These are phyloP conservation scores for Monomorium pharaonis DNA, from an alignment of 1,140 invertebrate genomes.

Conservation along the genomic window DNA sequence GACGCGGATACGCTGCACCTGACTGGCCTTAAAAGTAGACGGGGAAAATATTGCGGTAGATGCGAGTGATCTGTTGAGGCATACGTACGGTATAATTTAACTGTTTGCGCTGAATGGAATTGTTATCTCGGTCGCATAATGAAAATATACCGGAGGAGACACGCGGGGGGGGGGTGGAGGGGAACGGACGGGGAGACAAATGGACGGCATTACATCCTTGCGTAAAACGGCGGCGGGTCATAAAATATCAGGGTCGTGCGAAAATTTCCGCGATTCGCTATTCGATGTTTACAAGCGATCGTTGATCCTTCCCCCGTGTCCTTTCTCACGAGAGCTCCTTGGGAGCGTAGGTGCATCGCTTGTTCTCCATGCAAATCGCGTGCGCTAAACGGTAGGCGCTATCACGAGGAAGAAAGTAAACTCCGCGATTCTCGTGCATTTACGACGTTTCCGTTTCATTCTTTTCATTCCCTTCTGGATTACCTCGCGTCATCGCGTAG, in stretches of 20 bases:
- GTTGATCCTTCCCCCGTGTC: slow-evolving; percentile 70
- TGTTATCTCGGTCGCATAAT: slow-evolving; percentile 7
- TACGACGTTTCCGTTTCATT: background rate
- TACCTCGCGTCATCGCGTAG: background rate
- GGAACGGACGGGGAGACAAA: slow-evolving; percentile 10
- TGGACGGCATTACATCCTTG: slow-evolving; percentile 45
- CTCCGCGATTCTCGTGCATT: background rate
- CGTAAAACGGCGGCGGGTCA: slow-evolving; percentile 18
- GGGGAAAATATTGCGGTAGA: background rate
- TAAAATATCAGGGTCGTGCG: slow-evolving; percentile 71
- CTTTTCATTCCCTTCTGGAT: background rate
- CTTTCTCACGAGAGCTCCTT: slow-evolving; percentile 65
- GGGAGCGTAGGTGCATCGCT: slow-evolving; percentile 47
- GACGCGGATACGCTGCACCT: slow-evolving; percentile 8
- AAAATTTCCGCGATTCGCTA: slow-evolving; percentile 66
- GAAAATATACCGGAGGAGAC: slow-evolving; percentile 12
- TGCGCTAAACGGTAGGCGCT: slow-evolving; percentile 63
- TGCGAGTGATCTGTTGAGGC: background rate
- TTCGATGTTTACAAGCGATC: slow-evolving; percentile 69
- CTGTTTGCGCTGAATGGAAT: slow-evolving; percentile 1
- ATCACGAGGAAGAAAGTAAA: slow-evolving; percentile 43
- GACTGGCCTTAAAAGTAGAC: slow-evolving; percentile 5
- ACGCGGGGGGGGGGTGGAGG: background rate
- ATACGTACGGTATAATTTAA: background rate
- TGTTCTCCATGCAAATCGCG: slow-evolving; percentile 57